Base-by-base conservation (phyloP, 2,113 vertebrate species). In the Oryzias woworae region DNA sequence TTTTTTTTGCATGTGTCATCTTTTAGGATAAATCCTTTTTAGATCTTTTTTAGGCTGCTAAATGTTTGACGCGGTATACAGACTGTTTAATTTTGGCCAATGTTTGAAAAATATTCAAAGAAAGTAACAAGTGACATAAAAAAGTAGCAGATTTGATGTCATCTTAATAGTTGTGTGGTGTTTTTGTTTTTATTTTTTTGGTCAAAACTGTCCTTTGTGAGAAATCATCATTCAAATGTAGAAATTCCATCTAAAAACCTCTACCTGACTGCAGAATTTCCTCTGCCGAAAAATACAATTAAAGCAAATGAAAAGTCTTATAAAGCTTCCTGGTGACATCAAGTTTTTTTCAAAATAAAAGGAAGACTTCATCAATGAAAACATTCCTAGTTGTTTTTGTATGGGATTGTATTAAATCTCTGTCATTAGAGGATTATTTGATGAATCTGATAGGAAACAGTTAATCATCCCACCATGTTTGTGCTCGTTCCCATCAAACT, bases 401-500 rank as follows among this genome's bases (percentile, higher is more conserved):
- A 63, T 74, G 71, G 72, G 74, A 65, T 79, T 61, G 43, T 62
- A 43, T 46, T 50, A 0, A 52, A 12, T 56, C 50, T 53, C 85
- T 59, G 77, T 41, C 53, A 58, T 44, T 89, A 85, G 72, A 5
- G 8, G 45, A 47, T 47, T 48, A 18, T 48, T 20, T 12, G 17
- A 47, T 47, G 18, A 57, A 60, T 75, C 61, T 62, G 75, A 68
- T 78, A 17, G 53, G 71, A 68, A 68, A 52, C 47, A 44, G 51
- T 55, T 15, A 1, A 54, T 69, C 65, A 62, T 82, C 54, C 66
- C 75, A 36, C 81, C 26, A 53, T 85, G 22, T 24, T 78, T 53
- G 62, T 67, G 57, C 66, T 73, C 64, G 67, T 85, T 58, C 75
- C 71, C 79, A 80, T 85, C 68, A 62, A 75, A 77, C 54, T 46